phyloP scores from a whole-genome alignment of 2,888 invertebrate genomes.

The Altica lythri region DNA sequence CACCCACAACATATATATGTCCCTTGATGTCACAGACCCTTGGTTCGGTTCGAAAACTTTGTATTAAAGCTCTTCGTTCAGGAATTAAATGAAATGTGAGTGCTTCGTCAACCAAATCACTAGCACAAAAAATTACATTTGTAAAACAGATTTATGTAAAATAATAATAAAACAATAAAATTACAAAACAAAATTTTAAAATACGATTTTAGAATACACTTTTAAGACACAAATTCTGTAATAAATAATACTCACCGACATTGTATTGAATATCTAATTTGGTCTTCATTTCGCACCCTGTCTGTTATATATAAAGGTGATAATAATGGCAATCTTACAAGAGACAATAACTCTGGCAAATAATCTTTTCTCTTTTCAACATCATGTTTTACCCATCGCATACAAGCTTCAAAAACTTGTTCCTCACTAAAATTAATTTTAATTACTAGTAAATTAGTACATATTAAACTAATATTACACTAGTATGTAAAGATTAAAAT shows the following conservation, averaged over 20 bases:
- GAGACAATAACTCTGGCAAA: conserved; percentile 72
- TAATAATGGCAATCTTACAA: conserved; percentile 79
- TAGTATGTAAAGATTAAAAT: too few species aligned
- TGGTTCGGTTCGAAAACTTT: conserved; percentile 76
- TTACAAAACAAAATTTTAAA: too few species aligned
- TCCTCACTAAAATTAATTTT: conserved; percentile 67
- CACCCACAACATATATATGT: conserved; percentile 85
- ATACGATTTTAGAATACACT: too few species aligned
- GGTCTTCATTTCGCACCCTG: conserved; percentile 76
- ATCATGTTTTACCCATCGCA: conserved; percentile 78
- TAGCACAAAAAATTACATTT: conserved; percentile 45
- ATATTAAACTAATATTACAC: not conserved
- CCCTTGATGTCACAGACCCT: conserved; percentile 78
- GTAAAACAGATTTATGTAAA: not conserved
- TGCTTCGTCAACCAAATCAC: conserved; percentile 85
- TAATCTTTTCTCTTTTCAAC: conserved; percentile 61
- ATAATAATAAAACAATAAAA: not conserved
- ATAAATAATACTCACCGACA: conserved; percentile 63
- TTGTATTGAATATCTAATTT: conserved; percentile 76
- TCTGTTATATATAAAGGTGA: conserved; percentile 83
- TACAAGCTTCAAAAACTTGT: conserved; percentile 82
- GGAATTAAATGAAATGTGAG: conserved; percentile 87
- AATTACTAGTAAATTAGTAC: not conserved
- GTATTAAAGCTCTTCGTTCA: conserved; percentile 75
- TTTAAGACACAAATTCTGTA: too few species aligned